Percentiles rank a stretch among this genome's conserved stretches.
Evolutionary conservation across 2,888 invertebrate species (phyloP).

Genomic region (Cheilosia vernalis): DNA sequence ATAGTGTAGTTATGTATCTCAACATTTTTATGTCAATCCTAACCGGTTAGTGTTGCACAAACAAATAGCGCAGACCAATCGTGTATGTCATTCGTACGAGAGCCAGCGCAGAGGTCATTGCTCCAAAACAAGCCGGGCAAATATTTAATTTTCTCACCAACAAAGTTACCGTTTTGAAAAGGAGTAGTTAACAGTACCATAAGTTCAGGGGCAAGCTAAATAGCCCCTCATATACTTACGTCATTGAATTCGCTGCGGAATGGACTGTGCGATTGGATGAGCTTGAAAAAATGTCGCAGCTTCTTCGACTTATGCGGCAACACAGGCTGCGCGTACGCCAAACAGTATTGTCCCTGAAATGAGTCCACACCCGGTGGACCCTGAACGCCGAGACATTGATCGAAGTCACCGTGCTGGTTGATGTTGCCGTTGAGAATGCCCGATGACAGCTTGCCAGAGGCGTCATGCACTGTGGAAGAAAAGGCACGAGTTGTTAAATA

Average conservation of each 20-base stretch:
- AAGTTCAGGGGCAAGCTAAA: constrained; percentile 42
- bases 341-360: constrained; percentile 86
- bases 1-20: no score
- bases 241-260: constrained; percentile 87
- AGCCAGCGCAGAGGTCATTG: constrained; percentile 36
- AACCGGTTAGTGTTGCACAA: background rate
- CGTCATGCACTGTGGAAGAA: constrained; percentile 86
- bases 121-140: constrained; percentile 12
- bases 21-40: background rate
- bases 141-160: background rate
- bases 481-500: constrained; percentile 32
- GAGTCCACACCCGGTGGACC: constrained; percentile 63
- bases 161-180: background rate
- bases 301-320: constrained; percentile 84
- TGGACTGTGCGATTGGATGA: constrained; percentile 86
- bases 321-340: constrained; percentile 86
- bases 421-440: constrained; percentile 87
- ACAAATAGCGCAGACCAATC: background rate
- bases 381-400: constrained; percentile 81
- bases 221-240: constrained; percentile 84
- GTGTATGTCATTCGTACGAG: background rate
- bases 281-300: constrained; percentile 83
- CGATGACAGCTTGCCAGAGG: constrained; percentile 87
- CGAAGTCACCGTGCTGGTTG: constrained; percentile 87
- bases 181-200: background rate